These are phyloP conservation scores for Cotesia congregata DNA, from an alignment of 2,888 invertebrate genomes.

Conservation along the genomic window DNA sequence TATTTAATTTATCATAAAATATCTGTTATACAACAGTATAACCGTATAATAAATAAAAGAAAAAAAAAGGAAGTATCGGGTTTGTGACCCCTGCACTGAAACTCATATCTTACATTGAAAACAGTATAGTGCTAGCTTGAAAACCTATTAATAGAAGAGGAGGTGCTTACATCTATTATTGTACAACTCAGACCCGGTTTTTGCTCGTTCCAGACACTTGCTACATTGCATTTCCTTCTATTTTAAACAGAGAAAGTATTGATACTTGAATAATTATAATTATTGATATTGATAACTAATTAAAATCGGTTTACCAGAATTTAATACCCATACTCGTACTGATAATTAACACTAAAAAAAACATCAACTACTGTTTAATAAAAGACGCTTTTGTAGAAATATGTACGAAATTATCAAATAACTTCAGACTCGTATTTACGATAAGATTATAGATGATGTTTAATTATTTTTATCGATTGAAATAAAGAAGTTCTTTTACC, in stretches of 20 bases:
- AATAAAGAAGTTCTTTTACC: neutral
- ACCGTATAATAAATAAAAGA: neutral
- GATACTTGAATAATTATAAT: constrained; percentile 22
- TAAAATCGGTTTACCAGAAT: constrained; percentile 9
- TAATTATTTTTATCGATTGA: neutral
- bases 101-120: constrained; percentile 54
- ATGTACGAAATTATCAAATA: neutral
- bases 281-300: neutral
- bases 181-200: constrained; percentile 31
- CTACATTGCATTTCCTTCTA: constrained; percentile 28
- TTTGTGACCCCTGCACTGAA: constrained; percentile 29
- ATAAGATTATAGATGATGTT: neutral
- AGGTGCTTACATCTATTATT: constrained; percentile 40
- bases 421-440: neutral
- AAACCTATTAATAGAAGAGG: constrained; percentile 61
- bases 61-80: constrained; percentile 3
- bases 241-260: constrained; percentile 10
- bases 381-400: constrained; percentile 3
- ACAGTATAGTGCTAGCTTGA: constrained; percentile 57
- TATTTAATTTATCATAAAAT: neutral
- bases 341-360: neutral
- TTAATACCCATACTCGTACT: neutral
- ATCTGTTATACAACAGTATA: neutral
- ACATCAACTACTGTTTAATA: neutral
- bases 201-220: constrained; percentile 28